These are phyloP conservation scores for Corticium candelabrum DNA, from an alignment of 37 sponge, comb jelly and placozoan genomes.

Conservation along the genomic window DNA sequence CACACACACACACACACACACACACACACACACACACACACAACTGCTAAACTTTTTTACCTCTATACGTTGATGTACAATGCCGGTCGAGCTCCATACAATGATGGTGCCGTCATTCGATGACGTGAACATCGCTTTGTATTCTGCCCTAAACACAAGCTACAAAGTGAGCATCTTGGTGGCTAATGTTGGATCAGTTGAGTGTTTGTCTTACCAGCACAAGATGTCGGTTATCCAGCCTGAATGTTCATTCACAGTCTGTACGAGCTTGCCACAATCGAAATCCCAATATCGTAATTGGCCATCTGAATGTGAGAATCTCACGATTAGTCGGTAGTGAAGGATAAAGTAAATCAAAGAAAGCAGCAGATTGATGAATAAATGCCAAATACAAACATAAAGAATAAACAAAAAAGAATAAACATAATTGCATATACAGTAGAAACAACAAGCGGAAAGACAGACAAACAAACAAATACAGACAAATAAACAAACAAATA, in stretches of 20 bases:
- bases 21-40: slow-evolving; percentile 26
- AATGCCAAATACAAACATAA: too few relatives aligned
- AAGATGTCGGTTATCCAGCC: neutral
- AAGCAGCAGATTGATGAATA: too few relatives aligned
- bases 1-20: slow-evolving; percentile 25
- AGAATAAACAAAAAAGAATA: too few relatives aligned
- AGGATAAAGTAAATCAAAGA: too few relatives aligned
- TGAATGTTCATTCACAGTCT: neutral
- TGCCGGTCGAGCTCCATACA: slow-evolving; percentile 35
- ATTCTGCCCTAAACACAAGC: slow-evolving; percentile 29
- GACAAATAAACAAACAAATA: neutral
- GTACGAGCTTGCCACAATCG: neutral
- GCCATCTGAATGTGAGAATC: slow-evolving; percentile 2
- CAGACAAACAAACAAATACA: neutral
- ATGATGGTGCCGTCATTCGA: slow-evolving; percentile 46
- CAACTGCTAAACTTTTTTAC: slow-evolving; percentile 12
- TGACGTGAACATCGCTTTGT: slow-evolving; percentile 38
- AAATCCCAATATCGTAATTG: neutral
- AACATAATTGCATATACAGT: too few relatives aligned
- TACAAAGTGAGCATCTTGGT: neutral
- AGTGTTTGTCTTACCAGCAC: slow-evolving; percentile 1
- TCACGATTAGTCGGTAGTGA: too few relatives aligned
- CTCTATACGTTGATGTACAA: slow-evolving; percentile 21
- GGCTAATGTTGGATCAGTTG: neutral
- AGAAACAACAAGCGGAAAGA: neutral